phyloP scores from a whole-genome alignment of 2,888 invertebrate species.

The Zele albiditarsus region DNA sequence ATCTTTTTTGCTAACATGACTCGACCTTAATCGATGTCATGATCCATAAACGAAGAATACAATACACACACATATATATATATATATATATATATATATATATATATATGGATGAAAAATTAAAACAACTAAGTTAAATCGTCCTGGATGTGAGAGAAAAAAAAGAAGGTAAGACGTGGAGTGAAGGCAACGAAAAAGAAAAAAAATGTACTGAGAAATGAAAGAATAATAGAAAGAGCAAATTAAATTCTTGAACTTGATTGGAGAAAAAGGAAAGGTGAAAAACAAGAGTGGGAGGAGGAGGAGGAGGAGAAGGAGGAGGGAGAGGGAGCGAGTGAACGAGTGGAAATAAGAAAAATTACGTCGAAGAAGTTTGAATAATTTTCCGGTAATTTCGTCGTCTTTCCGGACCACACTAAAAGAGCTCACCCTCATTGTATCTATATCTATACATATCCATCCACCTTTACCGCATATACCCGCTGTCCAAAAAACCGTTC shows the following conservation, averaged over 20 bases:
- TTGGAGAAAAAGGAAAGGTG: constrained; percentile 24
- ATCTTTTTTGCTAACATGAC: too few species aligned
- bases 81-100: too few species aligned
- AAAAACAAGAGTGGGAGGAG: background rate
- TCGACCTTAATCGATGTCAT: too few species aligned
- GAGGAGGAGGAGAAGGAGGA: background rate
- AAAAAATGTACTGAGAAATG: background rate
- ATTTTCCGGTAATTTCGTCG: constrained; percentile 45
- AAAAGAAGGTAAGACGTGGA: too few species aligned
- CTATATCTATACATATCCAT: background rate
- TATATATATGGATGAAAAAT: background rate
- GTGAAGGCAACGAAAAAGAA: too few species aligned
- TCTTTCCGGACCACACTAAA: constrained; percentile 27
- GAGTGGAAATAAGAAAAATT: background rate
- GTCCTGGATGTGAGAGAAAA: too few species aligned
- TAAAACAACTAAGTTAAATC: background rate
- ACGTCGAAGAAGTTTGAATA: constrained; percentile 43
- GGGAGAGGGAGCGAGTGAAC: background rate
- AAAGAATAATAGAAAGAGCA: constrained; percentile 33
- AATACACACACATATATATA: too few species aligned
- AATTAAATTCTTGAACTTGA: constrained; percentile 42
- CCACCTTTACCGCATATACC: background rate
- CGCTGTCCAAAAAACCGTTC: constrained; percentile 1
- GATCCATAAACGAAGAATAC: too few species aligned
- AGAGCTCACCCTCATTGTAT: background rate